A percentile compares a stretch with the other conserved stretches of the same genome.
phyloP scores from a whole-genome alignment of 2,888 invertebrate species.

The Automeris io region DNA sequence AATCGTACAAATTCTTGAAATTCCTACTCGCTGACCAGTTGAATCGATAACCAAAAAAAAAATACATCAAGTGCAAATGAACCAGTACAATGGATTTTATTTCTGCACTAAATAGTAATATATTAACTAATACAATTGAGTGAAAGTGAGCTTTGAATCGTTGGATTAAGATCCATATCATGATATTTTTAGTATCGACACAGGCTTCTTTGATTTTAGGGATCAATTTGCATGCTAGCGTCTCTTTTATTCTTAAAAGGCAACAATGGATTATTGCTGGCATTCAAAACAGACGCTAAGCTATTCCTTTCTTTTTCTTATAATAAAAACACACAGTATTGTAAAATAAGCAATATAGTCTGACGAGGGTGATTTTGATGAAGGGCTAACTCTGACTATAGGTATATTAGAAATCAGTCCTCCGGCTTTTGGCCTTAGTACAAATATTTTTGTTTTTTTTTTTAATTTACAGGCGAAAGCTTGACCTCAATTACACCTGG shows the following conservation, averaged over 20 bases:
- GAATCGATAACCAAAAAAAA: conserved; percentile 68
- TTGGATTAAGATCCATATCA: conserved; percentile 8
- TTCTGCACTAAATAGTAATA: conserved; percentile 21
- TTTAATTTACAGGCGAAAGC: too few species aligned
- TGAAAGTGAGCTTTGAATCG: conserved; percentile 10
- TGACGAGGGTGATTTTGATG: too few species aligned
- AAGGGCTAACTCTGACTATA: too few species aligned
- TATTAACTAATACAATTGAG: conserved; percentile 10
- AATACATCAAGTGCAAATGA: conserved; percentile 60
- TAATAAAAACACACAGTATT: too few species aligned
- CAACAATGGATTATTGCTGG: not conserved
- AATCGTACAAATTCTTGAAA: conserved; percentile 68
- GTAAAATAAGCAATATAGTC: too few species aligned
- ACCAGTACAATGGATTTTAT: conserved; percentile 60
- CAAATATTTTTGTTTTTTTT: too few species aligned
- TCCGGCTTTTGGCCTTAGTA: too few species aligned
- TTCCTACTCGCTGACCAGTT: conserved; percentile 64
- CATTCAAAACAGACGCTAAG: not conserved
- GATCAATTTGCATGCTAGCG: conserved; percentile 51
- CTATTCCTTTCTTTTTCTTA: not conserved
- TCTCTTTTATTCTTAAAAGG: conserved; percentile 36
- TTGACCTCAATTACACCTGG: too few species aligned
- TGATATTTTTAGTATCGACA: not conserved
- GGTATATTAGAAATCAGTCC: too few species aligned
- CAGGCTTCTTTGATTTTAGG: conserved; percentile 16